A percentile compares a stretch with the other conserved stretches of the same genome.
phyloP scores from a whole-genome alignment of 1,140 invertebrate species.

The Arion vulgaris region DNA sequence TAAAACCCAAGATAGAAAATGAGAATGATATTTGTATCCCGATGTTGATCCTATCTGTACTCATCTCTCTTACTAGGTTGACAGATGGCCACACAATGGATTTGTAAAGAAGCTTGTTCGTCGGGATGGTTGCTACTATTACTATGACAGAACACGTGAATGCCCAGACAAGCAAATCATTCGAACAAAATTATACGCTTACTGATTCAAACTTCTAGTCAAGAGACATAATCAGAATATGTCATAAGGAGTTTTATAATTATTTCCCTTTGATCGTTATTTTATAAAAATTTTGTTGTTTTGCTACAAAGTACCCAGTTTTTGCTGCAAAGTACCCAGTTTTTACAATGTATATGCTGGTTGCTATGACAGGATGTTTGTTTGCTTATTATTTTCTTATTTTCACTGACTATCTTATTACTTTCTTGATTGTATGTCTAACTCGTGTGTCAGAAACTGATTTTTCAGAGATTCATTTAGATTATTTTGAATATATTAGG shows the following conservation, averaged over 20 bases:
- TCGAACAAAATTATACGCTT: constrained; percentile 71
- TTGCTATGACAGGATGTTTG: constrained; percentile 12
- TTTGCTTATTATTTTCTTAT: constrained; percentile 37
- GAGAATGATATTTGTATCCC: too few relatives aligned
- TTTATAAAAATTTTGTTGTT: background rate
- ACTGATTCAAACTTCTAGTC: constrained; percentile 48
- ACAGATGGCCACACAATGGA: constrained; percentile 71
- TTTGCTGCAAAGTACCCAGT: too few relatives aligned
- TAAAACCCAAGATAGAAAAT: too few relatives aligned
- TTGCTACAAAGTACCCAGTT: too few relatives aligned
- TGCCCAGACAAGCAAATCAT: constrained; percentile 71
- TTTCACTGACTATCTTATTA: background rate
- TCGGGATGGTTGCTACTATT: constrained; percentile 72
- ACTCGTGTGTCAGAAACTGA: background rate
- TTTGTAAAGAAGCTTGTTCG: constrained; percentile 72
- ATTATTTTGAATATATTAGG: background rate
- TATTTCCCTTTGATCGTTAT: background rate
- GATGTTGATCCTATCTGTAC: too few relatives aligned
- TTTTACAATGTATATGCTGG: constrained; percentile 29
- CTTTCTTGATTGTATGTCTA: constrained; percentile 1
- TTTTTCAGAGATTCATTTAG: background rate
- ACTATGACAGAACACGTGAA: constrained; percentile 70
- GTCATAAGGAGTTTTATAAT: background rate
- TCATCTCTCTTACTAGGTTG: constrained; percentile 58
- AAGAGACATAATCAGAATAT: background rate